Conservation (phyloP, 2,888 invertebrate genomes). For the Taphrorychus bicolor region DNA sequence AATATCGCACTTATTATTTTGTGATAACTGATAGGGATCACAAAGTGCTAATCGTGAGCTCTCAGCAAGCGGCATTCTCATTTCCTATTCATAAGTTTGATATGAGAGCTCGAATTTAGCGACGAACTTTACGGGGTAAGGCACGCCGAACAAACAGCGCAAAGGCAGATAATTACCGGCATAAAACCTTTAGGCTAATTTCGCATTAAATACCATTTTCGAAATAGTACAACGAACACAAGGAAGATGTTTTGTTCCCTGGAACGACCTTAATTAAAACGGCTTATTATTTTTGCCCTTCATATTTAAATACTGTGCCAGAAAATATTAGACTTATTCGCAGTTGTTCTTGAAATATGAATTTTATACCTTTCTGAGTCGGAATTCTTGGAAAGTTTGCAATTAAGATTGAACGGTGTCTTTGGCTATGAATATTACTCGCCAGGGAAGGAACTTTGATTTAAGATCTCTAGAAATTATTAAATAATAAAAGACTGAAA, state of each 20-base stretch:
- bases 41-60: neutral
- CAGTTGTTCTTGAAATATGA: neutral
- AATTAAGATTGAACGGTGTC: neutral
- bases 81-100: neutral
- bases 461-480: neutral
- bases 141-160: neutral
- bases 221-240: constrained; percentile 2
- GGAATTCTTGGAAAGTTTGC: neutral
- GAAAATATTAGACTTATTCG: neutral
- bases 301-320: neutral
- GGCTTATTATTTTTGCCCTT: constrained; percentile 4
- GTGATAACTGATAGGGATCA: too few relatives aligned
- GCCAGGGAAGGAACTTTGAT: neutral
- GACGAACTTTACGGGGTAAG: neutral
- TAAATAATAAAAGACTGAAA: neutral
- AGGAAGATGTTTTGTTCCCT: constrained; percentile 1
- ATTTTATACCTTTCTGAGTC: neutral
- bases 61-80: neutral
- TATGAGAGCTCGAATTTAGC: neutral
- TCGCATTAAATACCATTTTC: constrained; percentile 11
- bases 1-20: too few relatives aligned
- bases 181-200: constrained; percentile 9
- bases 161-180: constrained; percentile 3
- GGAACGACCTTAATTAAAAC: constrained; percentile 6
- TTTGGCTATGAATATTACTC: neutral